These are phyloP conservation scores for Tigriopus californicus DNA, from an alignment of 2,888 invertebrate species.

Conservation along the genomic window DNA sequence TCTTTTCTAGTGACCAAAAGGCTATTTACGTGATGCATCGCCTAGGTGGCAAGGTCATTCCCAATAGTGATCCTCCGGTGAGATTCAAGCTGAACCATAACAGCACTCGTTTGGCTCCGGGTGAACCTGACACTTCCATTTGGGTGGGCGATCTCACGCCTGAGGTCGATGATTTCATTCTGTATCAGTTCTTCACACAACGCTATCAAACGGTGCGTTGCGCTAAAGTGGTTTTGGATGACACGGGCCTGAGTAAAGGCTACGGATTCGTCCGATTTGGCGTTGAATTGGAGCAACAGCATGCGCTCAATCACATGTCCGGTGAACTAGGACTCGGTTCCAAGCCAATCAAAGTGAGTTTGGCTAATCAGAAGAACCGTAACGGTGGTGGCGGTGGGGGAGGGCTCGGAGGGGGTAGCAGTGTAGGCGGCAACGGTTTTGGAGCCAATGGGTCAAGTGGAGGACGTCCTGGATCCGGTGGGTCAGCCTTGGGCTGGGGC, in stretches of 20 bases:
- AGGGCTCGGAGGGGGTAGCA: not conserved
- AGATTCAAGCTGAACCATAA: conserved; percentile 70
- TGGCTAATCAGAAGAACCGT: conserved; percentile 17
- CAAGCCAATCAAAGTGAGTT: conserved; percentile 30
- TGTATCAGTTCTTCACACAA: conserved; percentile 74
- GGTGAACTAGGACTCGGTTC: conserved; percentile 26
- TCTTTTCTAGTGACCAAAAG: conserved; percentile 51
- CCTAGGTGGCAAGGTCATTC: conserved; percentile 82
- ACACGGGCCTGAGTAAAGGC: conserved; percentile 74
- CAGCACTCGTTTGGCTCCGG: conserved; percentile 47
- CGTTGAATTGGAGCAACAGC: conserved; percentile 52
- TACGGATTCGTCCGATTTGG: conserved; percentile 91
- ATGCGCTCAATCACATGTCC: conserved; percentile 13
- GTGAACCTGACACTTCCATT: conserved; percentile 73
- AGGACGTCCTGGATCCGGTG: not conserved
- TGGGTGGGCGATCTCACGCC: conserved; percentile 87
- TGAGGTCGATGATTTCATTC: conserved; percentile 82
- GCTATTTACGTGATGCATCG: conserved; percentile 86
- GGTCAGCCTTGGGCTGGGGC: not conserved
- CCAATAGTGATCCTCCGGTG: conserved; percentile 34
- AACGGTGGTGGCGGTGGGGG: not conserved
- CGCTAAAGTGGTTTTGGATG: conserved; percentile 80
- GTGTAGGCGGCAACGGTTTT: not conserved
- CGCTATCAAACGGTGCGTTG: conserved; percentile 82
- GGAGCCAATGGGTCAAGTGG: not conserved